Base-by-base conservation (phyloP, 2,113 vertebrate genomes). In the Rhea americana region DNA sequence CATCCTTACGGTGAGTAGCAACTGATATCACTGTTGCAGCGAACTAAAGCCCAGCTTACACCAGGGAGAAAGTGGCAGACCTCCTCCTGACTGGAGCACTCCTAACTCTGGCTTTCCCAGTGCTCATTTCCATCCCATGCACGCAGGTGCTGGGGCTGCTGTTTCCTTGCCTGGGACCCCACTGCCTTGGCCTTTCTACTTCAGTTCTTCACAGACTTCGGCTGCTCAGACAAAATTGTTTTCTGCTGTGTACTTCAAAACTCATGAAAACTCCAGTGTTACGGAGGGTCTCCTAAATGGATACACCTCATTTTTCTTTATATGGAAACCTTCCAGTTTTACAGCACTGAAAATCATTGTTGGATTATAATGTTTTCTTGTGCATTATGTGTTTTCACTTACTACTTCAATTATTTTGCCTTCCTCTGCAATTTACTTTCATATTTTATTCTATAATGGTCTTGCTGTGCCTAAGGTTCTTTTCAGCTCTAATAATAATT, bases 381-480 rank as follows among this genome's bases (percentile, higher is more conserved):
- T 39, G 51, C 35, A 9, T 13, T 65, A n/a, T 56, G 43, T 74
- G 28, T 75, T 92, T 88, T 87, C 73, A 50, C 45, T 86, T 73
- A 55, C 81, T 85, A 8, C 82, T 87, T 73, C 71, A 59, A 18
- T 90, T 88, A 73, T 89, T 68, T 22, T 75, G 18, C 82, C 56
- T 78, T 61, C 61, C 63, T 65, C 79, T 37, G 51, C 82, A 48
- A 65, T 88, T 92, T 67, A 6, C 82, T 93, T 80, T 37, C 45
- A 5, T 75, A 37, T 75, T 93, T 93, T 86, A 84, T 68, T 75
- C 91, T 62, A 2, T 72, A 84, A 47, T 7, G 13, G 26, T 47
- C 76, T 90, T 78, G 51, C 87, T 86, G 90, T 21, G 82, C 94
- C 93, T 83, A 63, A 39, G 48, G 87, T 88, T 85, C 61, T 93